phyloP scores from a whole-genome alignment of 2,797 vertebrate genomes.

The Sus cebifrons region DNA sequence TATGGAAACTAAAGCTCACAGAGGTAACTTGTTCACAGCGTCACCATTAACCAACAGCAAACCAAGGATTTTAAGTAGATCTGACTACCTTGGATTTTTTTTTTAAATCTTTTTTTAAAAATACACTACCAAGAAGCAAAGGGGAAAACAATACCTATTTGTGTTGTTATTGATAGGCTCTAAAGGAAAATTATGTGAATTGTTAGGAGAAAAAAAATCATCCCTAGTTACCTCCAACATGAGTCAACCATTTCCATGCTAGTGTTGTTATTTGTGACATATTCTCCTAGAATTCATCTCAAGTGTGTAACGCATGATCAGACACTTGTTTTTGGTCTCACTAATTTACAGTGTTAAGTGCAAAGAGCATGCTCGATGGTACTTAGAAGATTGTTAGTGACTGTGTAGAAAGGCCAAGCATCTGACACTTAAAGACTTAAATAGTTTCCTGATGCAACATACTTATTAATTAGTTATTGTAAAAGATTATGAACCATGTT shows the following conservation, averaged over 20 bases:
- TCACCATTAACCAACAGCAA: not conserved
- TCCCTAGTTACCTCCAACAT: not conserved
- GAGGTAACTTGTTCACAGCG: no score
- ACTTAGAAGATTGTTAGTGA: not conserved
- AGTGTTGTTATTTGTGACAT: not conserved
- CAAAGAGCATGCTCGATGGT: not conserved
- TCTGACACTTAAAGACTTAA: conserved; percentile 14
- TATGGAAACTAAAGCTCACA: no score
- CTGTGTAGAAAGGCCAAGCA: conserved; percentile 8
- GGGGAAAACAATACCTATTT: not conserved
- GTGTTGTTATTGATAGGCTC: not conserved
- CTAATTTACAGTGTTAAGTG: not conserved
- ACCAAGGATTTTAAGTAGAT: not conserved
- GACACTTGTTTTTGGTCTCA: not conserved
- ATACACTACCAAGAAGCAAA: not conserved
- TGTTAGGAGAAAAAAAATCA: not conserved
- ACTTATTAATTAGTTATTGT: not conserved
- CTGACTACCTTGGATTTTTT: not conserved
- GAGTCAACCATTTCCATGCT: conserved; percentile 13
- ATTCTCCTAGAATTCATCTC: not conserved
- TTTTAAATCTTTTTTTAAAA: no score
- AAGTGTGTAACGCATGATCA: not conserved
- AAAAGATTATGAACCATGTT: conserved; percentile 15
- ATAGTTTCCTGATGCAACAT: not conserved
- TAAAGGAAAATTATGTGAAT: not conserved